These are phyloP conservation scores for Strix aluco DNA, from an alignment of 2,113 vertebrate genomes.

Conservation along the genomic window DNA sequence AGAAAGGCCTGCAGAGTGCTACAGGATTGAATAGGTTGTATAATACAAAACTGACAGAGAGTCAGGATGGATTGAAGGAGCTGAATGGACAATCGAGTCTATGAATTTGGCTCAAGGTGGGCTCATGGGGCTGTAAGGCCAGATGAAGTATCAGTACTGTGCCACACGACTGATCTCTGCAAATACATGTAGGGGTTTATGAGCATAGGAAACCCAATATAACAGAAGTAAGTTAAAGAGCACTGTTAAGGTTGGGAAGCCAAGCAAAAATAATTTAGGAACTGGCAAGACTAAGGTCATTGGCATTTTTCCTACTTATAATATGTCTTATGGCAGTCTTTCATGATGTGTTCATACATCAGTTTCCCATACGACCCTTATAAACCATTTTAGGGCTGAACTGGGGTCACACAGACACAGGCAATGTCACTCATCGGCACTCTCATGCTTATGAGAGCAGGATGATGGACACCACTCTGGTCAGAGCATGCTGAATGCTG, in stretches of 20 bases:
- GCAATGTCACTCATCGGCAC: background rate
- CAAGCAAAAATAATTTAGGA: background rate
- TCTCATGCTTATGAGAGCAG: background rate
- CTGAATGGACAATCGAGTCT: background rate
- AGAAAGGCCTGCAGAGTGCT: background rate
- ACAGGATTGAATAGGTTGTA: background rate
- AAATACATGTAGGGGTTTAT: rapidly evolving
- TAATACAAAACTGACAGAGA: background rate
- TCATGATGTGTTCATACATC: background rate
- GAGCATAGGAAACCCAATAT: background rate
- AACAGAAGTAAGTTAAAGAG: background rate
- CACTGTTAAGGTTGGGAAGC: background rate
- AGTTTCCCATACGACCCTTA: background rate
- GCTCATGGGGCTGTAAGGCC: background rate
- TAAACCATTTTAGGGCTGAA: background rate
- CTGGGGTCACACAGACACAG: background rate
- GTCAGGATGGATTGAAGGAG: background rate
- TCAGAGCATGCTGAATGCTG: background rate
- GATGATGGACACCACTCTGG: background rate
- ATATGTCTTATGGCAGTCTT: background rate
- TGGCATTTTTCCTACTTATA: background rate
- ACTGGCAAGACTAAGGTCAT: background rate
- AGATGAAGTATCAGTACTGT: background rate
- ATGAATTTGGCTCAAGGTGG: background rate
- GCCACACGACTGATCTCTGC: background rate